phyloP scores from a whole-genome alignment of 2,797 vertebrate species.

The Mareca penelope region DNA sequence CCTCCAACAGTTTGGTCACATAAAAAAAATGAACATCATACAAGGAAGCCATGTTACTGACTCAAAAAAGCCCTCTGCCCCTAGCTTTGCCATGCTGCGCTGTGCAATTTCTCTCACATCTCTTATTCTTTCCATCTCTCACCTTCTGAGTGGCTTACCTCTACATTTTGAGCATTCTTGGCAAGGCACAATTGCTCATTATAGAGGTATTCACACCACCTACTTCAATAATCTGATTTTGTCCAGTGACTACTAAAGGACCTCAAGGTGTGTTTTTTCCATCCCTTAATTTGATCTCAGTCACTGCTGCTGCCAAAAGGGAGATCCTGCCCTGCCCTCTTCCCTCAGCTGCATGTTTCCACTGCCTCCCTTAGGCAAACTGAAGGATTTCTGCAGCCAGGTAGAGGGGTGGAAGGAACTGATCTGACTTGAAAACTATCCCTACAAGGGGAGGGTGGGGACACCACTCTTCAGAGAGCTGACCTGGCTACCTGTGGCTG shows the following conservation, averaged over 20 bases:
- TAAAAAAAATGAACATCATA: background rate
- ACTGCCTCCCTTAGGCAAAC: background rate
- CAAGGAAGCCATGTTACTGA: background rate
- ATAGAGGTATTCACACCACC: background rate
- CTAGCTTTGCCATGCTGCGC: accelerated
- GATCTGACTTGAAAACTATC: background rate
- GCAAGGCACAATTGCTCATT: background rate
- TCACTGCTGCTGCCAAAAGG: background rate
- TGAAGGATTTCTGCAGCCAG: background rate
- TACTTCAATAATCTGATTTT: background rate
- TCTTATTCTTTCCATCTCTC: background rate
- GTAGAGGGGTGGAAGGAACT: background rate
- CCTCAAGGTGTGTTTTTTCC: background rate
- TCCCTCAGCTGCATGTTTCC: background rate
- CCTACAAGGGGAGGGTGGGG: background rate
- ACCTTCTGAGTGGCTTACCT: background rate
- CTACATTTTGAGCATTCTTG: background rate
- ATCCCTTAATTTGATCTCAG: background rate
- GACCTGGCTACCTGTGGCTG: background rate
- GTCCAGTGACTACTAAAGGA: background rate
- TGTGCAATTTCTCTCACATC: background rate
- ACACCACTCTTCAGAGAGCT: background rate
- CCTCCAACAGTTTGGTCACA: background rate
- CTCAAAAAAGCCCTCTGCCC: background rate
- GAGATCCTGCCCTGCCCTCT: background rate